phyloP scores from a whole-genome alignment of 2,888 invertebrate species.

The Apotomis betuletana region DNA sequence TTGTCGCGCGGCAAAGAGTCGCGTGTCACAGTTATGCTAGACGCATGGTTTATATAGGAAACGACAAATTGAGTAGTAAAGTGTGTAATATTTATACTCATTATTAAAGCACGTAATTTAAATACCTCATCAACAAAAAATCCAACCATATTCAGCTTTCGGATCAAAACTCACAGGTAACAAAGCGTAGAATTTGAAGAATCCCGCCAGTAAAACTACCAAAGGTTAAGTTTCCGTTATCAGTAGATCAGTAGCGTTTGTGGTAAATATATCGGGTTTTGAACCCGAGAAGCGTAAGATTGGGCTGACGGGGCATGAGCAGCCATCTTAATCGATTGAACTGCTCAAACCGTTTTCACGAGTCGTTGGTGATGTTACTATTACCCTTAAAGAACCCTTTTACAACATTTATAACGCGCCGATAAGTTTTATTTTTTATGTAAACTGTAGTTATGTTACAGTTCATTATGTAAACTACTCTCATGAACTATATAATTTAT shows the following conservation, averaged over 20 bases:
- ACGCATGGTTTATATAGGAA: too few species aligned
- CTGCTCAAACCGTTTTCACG: constrained; percentile 68
- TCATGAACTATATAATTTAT: too few species aligned
- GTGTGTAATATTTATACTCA: not conserved
- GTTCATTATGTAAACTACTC: not conserved
- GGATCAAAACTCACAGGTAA: constrained; percentile 24
- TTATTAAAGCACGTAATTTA: not conserved
- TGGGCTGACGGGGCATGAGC: constrained; percentile 73
- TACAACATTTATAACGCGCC: constrained; percentile 19
- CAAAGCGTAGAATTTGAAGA: constrained; percentile 27
- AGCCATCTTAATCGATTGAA: constrained; percentile 73
- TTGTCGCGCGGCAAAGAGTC: too few species aligned
- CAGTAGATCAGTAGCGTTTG: constrained; percentile 68
- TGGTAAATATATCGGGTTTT: constrained; percentile 74
- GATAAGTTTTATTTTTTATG: constrained; percentile 17
- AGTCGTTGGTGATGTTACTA: constrained; percentile 57
- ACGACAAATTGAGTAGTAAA: too few species aligned
- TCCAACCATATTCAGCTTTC: not conserved
- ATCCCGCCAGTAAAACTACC: constrained; percentile 25
- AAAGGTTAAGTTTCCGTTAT: constrained; percentile 51
- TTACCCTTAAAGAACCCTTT: constrained; percentile 41
- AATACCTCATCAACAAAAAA: not conserved
- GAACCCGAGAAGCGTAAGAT: constrained; percentile 65
- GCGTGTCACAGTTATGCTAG: too few species aligned
- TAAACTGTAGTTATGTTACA: constrained; percentile 1